Evolutionary conservation across 1,140 invertebrate genomes (phyloP), one percentile per base, ranked within the genome.

Genomic region (Hypothenemus hampei): DNA sequence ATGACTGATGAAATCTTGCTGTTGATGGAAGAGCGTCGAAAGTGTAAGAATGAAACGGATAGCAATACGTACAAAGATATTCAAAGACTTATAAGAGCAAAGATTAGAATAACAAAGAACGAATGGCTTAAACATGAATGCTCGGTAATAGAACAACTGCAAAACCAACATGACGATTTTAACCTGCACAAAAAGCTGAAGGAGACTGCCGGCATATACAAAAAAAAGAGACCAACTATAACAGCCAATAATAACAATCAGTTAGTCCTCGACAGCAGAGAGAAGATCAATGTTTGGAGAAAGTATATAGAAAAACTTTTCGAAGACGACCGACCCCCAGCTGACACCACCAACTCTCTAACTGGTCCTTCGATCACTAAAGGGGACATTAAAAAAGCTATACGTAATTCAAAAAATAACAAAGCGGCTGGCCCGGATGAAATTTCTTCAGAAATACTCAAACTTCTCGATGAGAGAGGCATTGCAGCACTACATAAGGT

Each of bases 391-490:
- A 8, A 53, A 54, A 24, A 57, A 44, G 20, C 20, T 8, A 41
- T 33, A 45, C 37, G 20, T 22, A 18, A 5, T 15, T 19, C 20
- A 22, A 37, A 37, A 16, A 37, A 37, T 15, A 37, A 8, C 15
- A 62, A 60, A 46, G 51, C 60, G 1, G 52, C 56, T 10, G 58
- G 58, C 10, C 63, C 60, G 1, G 63, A 62, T 29, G 53, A 51
- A 0, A 35, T 65, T 11, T 61, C 56, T 16, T 18, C 18, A 19
- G 57, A 61, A 19, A 45, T 65, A 0, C 11, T 65, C 1, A 65
- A 60, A 45, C 13, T 48, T 3, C 15, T 56, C 0, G 43, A 37
- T 22, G 47, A 23, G n/a, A 43, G 31, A 19, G 22, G 15, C n/a
- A 33, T 50, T 13, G 20, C 35, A 33, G n/a, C 29, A 26, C 15